phyloP scores from a whole-genome alignment of 1,140 invertebrate genomes.

The Brachionus angularis region DNA sequence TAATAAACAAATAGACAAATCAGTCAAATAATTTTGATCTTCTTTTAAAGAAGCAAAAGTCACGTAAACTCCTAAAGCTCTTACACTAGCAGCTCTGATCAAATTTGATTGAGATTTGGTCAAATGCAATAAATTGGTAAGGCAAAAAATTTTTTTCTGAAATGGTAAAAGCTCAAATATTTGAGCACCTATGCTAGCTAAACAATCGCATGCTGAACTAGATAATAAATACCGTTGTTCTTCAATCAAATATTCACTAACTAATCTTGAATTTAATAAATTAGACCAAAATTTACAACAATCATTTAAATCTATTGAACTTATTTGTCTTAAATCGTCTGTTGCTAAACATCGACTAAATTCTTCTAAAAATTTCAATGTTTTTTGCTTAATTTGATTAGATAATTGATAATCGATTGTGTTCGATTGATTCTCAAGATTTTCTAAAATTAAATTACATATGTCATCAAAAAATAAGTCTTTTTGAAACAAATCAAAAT shows the following conservation, averaged over 20 bases:
- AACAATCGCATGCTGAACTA: slow-evolving; percentile 28
- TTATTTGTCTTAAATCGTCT: slow-evolving; percentile 21
- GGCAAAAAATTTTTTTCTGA: slow-evolving; percentile 36
- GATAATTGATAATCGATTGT: not conserved
- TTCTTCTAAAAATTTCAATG: slow-evolving; percentile 32
- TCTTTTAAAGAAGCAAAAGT: slow-evolving; percentile 42
- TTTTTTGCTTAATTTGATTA: slow-evolving; percentile 5
- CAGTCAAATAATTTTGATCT: slow-evolving; percentile 41
- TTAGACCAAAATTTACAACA: slow-evolving; percentile 41
- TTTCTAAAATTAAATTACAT: slow-evolving; percentile 15
- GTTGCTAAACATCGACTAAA: slow-evolving; percentile 34
- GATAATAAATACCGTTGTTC: slow-evolving; percentile 38
- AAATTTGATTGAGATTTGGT: slow-evolving; percentile 41
- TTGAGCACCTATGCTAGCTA: slow-evolving; percentile 28
- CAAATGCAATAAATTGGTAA: slow-evolving; percentile 39
- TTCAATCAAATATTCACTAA: slow-evolving; percentile 21
- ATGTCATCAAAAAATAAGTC: slow-evolving; percentile 15
- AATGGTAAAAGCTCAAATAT: slow-evolving; percentile 36
- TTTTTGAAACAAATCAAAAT: slow-evolving; percentile 41
- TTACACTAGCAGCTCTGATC: slow-evolving; percentile 28
- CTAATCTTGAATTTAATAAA: slow-evolving; percentile 10
- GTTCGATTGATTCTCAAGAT: not conserved
- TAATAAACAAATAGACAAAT: slow-evolving; percentile 19
- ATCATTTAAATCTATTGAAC: slow-evolving; percentile 39
- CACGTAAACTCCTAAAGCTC: slow-evolving; percentile 38